A percentile compares a stretch with the other conserved stretches of the same genome.
Conservation (phyloP, 92 coral and sea anemone species). For the Porites evermanni region DNA sequence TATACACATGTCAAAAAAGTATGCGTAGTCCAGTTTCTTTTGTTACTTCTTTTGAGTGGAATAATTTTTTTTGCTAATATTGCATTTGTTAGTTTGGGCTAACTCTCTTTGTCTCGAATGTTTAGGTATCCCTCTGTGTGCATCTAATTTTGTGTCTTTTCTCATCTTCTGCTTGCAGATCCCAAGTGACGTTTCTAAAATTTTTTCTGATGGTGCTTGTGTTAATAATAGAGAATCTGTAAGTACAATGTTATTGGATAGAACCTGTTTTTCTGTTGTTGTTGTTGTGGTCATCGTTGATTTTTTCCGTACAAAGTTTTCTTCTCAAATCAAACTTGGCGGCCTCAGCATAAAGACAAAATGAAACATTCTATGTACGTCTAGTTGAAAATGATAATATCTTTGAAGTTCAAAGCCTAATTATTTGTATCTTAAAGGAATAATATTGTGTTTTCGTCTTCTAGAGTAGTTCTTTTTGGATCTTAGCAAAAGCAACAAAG, state of each 20-base stretch:
- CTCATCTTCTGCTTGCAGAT: constrained; percentile 54
- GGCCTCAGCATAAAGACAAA: not conserved
- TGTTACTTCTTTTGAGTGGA: too few relatives aligned
- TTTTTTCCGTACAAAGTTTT: not conserved
- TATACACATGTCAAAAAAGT: too few relatives aligned
- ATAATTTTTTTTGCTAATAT: too few relatives aligned
- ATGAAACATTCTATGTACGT: not conserved
- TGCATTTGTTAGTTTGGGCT: too few relatives aligned
- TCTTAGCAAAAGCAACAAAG: constrained; percentile 85
- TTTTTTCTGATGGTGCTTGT: constrained; percentile 78
- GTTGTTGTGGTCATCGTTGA: not conserved
- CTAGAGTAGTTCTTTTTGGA: constrained; percentile 97
- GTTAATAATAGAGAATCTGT: constrained; percentile 74
- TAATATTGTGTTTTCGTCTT: not conserved
- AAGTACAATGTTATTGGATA: constrained; percentile 36
- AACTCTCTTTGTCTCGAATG: too few relatives aligned
- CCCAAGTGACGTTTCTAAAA: constrained; percentile 78
- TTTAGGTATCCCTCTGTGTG: not conserved
- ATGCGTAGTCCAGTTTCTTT: too few relatives aligned
- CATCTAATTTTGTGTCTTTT: not conserved
- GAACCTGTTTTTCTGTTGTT: not conserved
- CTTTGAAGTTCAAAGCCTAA: too few relatives aligned
- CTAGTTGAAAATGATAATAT: too few relatives aligned
- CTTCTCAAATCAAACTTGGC: too few relatives aligned
- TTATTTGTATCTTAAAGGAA: not conserved